Percentiles rank a stretch among this genome's conserved stretches.
phyloP scores from a whole-genome alignment of 2,888 invertebrate genomes.

The Acleris emargana region DNA sequence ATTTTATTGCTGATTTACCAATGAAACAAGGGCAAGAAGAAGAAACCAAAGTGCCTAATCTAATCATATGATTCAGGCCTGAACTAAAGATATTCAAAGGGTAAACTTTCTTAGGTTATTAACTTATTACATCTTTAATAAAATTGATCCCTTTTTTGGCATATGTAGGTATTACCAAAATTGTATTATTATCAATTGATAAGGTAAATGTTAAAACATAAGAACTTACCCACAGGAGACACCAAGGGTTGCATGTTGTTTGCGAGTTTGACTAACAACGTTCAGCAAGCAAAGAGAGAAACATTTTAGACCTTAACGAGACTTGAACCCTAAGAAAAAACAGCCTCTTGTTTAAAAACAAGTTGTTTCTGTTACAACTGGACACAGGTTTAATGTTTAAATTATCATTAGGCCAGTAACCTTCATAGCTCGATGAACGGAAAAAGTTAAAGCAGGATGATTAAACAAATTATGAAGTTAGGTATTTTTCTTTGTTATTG shows the following conservation, averaged over 20 bases:
- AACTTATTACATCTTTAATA: too few relatives aligned
- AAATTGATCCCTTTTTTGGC: too few relatives aligned
- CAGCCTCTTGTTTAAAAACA: too few relatives aligned
- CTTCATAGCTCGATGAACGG: slow-evolving; percentile 1
- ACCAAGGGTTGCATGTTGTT: slow-evolving; percentile 41
- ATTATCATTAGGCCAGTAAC: slow-evolving; percentile 5
- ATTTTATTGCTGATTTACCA: too few relatives aligned
- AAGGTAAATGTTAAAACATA: neutral
- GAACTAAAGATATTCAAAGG: too few relatives aligned
- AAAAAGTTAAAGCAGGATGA: slow-evolving; percentile 6
- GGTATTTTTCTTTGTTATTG: neutral
- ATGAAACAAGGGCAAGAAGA: too few relatives aligned
- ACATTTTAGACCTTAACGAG: neutral
- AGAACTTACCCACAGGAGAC: slow-evolving; percentile 42
- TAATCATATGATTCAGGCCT: too few relatives aligned
- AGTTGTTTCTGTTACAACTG: too few relatives aligned
- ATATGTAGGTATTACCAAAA: neutral
- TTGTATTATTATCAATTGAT: neutral
- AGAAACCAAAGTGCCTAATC: too few relatives aligned
- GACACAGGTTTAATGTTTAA: neutral
- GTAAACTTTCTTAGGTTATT: too few relatives aligned
- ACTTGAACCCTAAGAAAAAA: too few relatives aligned
- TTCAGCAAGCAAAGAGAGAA: neutral
- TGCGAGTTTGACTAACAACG: neutral
- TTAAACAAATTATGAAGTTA: neutral